Conservation (phyloP, 2,113 vertebrate species). For the Thryonomys swinderianus region DNA sequence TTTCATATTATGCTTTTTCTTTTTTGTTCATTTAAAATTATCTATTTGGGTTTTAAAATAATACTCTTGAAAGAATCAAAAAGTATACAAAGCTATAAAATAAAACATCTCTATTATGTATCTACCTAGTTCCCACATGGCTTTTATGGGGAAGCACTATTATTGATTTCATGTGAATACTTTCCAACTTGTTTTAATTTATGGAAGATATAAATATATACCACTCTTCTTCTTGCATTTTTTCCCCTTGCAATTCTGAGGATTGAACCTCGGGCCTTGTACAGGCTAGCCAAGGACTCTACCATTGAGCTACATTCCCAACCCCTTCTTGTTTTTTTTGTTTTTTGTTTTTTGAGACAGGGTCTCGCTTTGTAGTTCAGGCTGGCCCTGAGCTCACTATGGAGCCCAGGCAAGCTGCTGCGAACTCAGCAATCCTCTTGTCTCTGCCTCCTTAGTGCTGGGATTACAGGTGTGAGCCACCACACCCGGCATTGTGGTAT, state of each 20-base stretch:
- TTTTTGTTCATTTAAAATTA: background rate
- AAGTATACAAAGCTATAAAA: background rate
- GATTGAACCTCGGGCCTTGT: background rate
- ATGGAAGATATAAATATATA: background rate
- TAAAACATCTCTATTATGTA: background rate
- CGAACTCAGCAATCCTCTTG: background rate
- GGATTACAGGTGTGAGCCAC: too few species aligned
- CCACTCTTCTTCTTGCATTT: background rate
- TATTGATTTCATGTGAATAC: background rate
- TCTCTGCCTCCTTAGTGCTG: too few species aligned
- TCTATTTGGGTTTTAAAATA: conserved; percentile 42
- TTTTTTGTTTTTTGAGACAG: background rate
- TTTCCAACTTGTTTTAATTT: background rate
- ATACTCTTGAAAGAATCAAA: conserved; percentile 5
- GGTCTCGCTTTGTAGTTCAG: background rate
- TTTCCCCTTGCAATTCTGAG: background rate
- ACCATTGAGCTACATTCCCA: background rate
- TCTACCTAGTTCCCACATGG: background rate
- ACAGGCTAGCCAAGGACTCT: background rate
- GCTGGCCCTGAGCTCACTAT: background rate
- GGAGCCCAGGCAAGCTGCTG: too few species aligned
- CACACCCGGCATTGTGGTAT: too few species aligned
- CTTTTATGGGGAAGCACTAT: background rate
- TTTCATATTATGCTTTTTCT: conserved; percentile 29
- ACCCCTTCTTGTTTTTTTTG: background rate